Conservation (phyloP, 2,797 vertebrate species). For the Orestias chungarensis region DNA sequence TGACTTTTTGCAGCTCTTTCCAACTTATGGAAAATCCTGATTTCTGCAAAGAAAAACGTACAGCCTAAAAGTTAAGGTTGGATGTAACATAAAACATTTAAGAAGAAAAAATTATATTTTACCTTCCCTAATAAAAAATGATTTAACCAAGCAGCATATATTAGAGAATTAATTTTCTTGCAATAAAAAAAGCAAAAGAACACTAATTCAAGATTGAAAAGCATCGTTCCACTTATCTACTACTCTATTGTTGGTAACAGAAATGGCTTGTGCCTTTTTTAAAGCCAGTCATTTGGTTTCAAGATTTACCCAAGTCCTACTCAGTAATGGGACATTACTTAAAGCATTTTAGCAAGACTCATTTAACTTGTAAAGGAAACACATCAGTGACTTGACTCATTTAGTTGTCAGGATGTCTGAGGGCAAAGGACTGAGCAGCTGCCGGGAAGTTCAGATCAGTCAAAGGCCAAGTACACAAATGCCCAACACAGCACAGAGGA, state of each 20-base stretch:
- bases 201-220: conserved; percentile 37
- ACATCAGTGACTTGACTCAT: conserved; percentile 36
- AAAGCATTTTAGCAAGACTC: conserved; percentile 23
- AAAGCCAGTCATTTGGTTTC: conserved; percentile 40
- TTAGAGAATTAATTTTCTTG: conserved; percentile 33
- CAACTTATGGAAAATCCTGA: conserved; percentile 34
- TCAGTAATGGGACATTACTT: conserved; percentile 30
- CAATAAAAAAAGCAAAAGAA: conserved; percentile 38
- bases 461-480: conserved; percentile 53
- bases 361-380: conserved; percentile 24
- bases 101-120: neutral
- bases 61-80: conserved; percentile 36
- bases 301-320: conserved; percentile 38
- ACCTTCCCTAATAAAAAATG: neutral
- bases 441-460: conserved; percentile 55
- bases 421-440: conserved; percentile 68
- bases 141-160: conserved; percentile 41
- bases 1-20: conserved; percentile 61
- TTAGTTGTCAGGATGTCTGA: conserved; percentile 37
- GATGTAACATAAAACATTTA: neutral
- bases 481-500: conserved; percentile 46
- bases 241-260: conserved; percentile 47
- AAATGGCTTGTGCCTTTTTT: conserved; percentile 25
- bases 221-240: conserved; percentile 47
- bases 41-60: conserved; percentile 24